Evolutionary conservation across 2,888 invertebrate species (phyloP), one percentile per base, ranked within the genome.

Genomic region (Odontocolon sp.): DNA sequence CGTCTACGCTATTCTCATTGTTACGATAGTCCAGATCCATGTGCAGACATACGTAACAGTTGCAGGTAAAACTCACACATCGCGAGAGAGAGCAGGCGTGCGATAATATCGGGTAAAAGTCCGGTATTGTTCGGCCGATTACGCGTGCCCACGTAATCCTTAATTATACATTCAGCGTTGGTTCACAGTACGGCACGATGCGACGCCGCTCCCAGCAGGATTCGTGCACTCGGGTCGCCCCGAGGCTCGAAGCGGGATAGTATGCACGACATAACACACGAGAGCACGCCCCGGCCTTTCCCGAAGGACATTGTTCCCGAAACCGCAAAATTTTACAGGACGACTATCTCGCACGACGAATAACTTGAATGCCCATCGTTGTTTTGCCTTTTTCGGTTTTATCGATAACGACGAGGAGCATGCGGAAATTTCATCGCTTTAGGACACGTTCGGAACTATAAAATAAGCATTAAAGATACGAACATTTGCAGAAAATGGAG

Each of bases 81-180:
- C 54, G 6, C 26, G 54, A 14, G 26, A 50, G 47, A 6, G 70
- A 59, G 66, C 64, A 67, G 67, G 50, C 76, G 72, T 59, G 64
- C 56, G 71, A 79, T 80, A 78, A 78, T 74, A 78, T 79, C 78
- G 69, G 72, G 71, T 80, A 78, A 81, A 78, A 80, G 73, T 81
- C 74, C 69, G 69, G 76, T 72, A 81, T 81, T 81, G 81, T 78
- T 81, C 76, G 56, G 75, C 67, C 78, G 78, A 81, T 81, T 77
- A 80, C 81, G 77, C 74, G 71, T 56, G 73, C 63, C 77, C 69
- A 78, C 78, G 78, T 81, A 81, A 81, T 80, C 80, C 78, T 81
- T 81, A 80, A 81, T 81, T 81, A 78, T 81, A 79, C 77, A 81
- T 81, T 80, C 72, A 81, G 63, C 78, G 63, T 33, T 21, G 75